phyloP scores from a whole-genome alignment of 2,113 vertebrate genomes.

The Protobothrops mucrosquamatus region DNA sequence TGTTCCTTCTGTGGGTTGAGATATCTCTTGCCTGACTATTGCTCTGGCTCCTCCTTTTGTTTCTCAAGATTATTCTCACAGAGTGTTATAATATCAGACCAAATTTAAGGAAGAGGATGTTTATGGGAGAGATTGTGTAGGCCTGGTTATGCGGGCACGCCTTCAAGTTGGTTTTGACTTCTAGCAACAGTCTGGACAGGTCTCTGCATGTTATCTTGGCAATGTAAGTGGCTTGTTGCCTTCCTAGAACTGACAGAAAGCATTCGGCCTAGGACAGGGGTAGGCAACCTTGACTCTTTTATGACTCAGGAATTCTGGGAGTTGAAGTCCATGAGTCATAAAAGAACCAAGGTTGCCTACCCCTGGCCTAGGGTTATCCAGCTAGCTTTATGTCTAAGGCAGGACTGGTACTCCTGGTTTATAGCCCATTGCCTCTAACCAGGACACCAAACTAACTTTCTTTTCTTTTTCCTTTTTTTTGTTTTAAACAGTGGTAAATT shows the following conservation, averaged over 20 bases:
- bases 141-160: neutral
- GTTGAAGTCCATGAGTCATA: too few species aligned
- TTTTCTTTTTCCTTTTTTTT: neutral
- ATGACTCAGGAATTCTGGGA: too few species aligned
- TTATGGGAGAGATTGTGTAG: neutral
- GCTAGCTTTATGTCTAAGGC: neutral
- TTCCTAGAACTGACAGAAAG: neutral
- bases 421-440: too few species aligned
- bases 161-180: neutral
- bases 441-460: too few species aligned
- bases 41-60: neutral
- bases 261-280: neutral
- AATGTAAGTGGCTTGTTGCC: neutral
- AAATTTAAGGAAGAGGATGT: rapidly evolving
- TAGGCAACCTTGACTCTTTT: too few species aligned
- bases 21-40: neutral
- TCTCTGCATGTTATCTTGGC: neutral
- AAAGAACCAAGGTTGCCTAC: too few species aligned
- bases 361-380: neutral
- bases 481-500: neutral
- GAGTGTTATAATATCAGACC: neutral
- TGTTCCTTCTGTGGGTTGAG: neutral
- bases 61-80: neutral
- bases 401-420: too few species aligned
- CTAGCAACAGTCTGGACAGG: neutral